phyloP scores from a whole-genome alignment of 2,797 vertebrate genomes.

The Crocodylus rhombifer region DNA sequence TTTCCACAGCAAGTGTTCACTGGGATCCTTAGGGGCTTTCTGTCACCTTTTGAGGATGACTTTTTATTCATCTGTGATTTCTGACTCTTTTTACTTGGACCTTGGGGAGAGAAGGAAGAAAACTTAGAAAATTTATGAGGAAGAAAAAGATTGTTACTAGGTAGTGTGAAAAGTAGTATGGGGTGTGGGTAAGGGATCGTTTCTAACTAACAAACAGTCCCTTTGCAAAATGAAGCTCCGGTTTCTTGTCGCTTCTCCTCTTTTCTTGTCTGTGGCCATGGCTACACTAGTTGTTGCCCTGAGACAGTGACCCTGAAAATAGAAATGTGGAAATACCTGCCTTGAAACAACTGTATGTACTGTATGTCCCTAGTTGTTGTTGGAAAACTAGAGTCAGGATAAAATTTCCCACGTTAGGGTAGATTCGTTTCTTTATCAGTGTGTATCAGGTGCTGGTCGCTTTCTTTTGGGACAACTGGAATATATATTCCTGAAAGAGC shows the following conservation, averaged over 20 bases:
- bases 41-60: background rate
- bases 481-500: too few relatives aligned
- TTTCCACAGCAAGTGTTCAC: background rate
- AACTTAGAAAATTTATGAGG: background rate
- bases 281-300: background rate
- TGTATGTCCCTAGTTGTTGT: too few relatives aligned
- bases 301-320: too few relatives aligned
- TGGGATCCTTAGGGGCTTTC: background rate
- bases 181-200: background rate
- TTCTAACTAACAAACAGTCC: background rate
- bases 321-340: too few relatives aligned
- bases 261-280: background rate
- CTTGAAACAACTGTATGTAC: too few relatives aligned
- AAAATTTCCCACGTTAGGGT: too few relatives aligned
- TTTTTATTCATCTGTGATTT: background rate
- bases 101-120: background rate
- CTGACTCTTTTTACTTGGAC: background rate
- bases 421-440: too few relatives aligned
- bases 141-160: background rate
- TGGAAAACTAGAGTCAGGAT: too few relatives aligned
- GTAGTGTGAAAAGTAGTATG: background rate
- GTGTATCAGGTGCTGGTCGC: too few relatives aligned
- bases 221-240: background rate
- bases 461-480: too few relatives aligned
- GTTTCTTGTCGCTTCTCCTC: background rate